Evolutionary conservation across 2,888 invertebrate genomes (phyloP), one percentile per base, ranked within the genome.

Genomic region (Adelognathus sp.): DNA sequence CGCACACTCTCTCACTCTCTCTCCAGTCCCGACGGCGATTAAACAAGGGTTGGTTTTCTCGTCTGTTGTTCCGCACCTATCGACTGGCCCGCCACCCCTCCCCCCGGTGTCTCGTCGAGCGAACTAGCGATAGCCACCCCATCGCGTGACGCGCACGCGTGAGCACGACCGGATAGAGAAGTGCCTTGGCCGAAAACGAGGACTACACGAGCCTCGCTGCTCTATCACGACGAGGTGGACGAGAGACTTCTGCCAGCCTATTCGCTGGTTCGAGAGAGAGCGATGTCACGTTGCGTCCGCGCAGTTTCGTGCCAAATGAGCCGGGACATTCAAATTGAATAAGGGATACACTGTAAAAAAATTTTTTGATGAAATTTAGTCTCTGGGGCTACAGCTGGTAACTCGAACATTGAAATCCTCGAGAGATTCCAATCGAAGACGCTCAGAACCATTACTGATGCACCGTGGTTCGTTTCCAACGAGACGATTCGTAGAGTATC

Each of bases 31-130:
- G n/a, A n/a, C n/a, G n/a, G n/a, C 63, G 82, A 78, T 79, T 83
- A 83, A 80, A 64, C 81, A 82, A 83, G 83, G 84, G 84, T 82
- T 86, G 82, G 77, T 82, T 83, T 83, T 83, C n/a, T n/a, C n/a
- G 78, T 73, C 81, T 84, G 85, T 86, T 86, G 70, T 80, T 85
- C 86, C 82, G n/a, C n/a, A 81, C 76, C 84, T 84, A 85, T 85
- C 86, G 90, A 90, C 89, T 88, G 86, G 76, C 81, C 73, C 87
- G 89, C 90, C 87, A 85, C 76, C 81, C 73, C 87, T 89, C 90
- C 87, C 87, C 89, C 87, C 82, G 81, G 84, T 83, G 88, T 84
- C 82, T 74, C 76, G 69, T 71, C 61, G 44, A 52, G 73, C 76
- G 84, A 87, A 83, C 83, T 83, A 83, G 69, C 46, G 81, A 85